These are phyloP conservation scores for Tethea ocularis DNA, from an alignment of 2,888 invertebrate genomes.

Conservation along the genomic window DNA sequence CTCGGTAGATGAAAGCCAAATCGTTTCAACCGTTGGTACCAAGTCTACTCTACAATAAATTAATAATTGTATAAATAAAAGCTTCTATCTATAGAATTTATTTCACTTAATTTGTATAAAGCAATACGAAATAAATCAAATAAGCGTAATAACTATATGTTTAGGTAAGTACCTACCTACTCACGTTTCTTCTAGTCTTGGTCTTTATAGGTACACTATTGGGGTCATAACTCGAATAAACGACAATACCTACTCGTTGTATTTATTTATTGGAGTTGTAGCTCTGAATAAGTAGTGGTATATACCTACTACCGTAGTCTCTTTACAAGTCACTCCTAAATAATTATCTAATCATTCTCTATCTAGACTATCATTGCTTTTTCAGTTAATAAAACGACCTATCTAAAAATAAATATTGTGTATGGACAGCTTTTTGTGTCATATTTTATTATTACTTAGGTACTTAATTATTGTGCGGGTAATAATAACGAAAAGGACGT, in stretches of 20 bases:
- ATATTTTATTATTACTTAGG: slow-evolving; percentile 19
- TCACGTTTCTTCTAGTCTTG: slow-evolving; percentile 48
- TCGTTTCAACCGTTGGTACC: too few relatives aligned
- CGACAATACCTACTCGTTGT: slow-evolving; percentile 66
- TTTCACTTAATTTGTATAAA: slow-evolving; percentile 13
- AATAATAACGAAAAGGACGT: slow-evolving; percentile 19
- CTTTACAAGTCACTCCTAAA: slow-evolving; percentile 46
- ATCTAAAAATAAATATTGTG: slow-evolving; percentile 53
- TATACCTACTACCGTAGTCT: too few relatives aligned
- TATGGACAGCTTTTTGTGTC: slow-evolving; percentile 49
- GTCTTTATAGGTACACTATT: slow-evolving; percentile 29
- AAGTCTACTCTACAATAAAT: too few relatives aligned
- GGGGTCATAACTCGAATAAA: slow-evolving; percentile 37
- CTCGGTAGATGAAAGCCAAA: too few relatives aligned
- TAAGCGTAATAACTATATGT: slow-evolving; percentile 52
- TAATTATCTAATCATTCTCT: slow-evolving; percentile 43
- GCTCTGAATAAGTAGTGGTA: not conserved
- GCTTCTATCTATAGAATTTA: slow-evolving; percentile 26
- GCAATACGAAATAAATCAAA: slow-evolving; percentile 35
- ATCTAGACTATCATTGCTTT: slow-evolving; percentile 56
- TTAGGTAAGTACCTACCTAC: slow-evolving; percentile 42
- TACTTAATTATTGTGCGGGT: slow-evolving; percentile 47
- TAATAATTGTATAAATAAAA: slow-evolving; percentile 34
- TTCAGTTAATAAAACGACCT: slow-evolving; percentile 61
- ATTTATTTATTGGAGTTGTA: slow-evolving; percentile 55